Percentiles rank a stretch among this genome's conserved stretches.
phyloP scores from a whole-genome alignment of 2,797 vertebrate species.

The Pelobates cultripes region DNA sequence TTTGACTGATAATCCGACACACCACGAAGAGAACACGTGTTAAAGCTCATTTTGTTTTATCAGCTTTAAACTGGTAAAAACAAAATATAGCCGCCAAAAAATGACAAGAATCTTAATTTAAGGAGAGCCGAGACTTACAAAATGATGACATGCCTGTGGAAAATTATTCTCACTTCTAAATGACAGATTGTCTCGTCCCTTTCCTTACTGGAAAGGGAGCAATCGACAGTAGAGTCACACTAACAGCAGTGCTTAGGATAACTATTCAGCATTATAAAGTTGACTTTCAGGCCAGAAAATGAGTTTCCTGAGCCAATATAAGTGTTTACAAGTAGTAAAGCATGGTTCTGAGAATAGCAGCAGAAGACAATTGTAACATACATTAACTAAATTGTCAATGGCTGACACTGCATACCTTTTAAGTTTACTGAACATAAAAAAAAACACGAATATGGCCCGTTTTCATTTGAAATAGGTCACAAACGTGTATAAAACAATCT shows the following conservation, averaged over 20 bases:
- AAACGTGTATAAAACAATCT: conserved; percentile 68
- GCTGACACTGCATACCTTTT: conserved; percentile 6
- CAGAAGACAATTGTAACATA: conserved; percentile 65
- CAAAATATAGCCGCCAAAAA: too few relatives aligned
- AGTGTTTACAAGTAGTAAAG: conserved; percentile 22
- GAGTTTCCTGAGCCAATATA: conserved; percentile 79
- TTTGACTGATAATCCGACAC: too few relatives aligned
- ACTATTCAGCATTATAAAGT: background rate
- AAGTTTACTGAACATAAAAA: background rate
- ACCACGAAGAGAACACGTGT: too few relatives aligned
- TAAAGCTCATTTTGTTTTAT: too few relatives aligned
- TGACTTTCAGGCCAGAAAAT: conserved; percentile 54
- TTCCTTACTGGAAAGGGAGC: background rate
- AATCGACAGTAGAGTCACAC: background rate
- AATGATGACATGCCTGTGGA: background rate
- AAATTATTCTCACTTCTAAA: conserved; percentile 1
- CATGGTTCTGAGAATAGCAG: conserved; percentile 65
- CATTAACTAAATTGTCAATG: conserved; percentile 11
- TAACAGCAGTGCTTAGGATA: background rate
- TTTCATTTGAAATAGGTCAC: conserved; percentile 57
- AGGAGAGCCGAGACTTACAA: conserved; percentile 20
- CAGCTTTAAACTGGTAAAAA: too few relatives aligned
- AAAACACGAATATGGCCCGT: conserved; percentile 9
- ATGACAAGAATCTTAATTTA: background rate
- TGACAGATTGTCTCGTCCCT: conserved; percentile 33